Conservation (phyloP, 2,888 invertebrate genomes). For the Microplitis deprimator region DNA sequence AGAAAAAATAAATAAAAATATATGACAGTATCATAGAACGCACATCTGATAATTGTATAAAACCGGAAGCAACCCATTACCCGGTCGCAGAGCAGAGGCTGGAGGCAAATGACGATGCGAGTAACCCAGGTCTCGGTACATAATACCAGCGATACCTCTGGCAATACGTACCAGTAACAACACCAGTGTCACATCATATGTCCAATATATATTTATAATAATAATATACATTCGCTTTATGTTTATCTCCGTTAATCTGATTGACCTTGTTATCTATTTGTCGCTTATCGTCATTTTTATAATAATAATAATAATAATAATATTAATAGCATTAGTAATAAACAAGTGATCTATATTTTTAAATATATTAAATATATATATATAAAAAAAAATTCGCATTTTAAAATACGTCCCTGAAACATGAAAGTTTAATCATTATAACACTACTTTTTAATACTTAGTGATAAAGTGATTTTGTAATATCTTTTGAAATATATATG, state of each 20-base stretch:
- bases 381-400: not conserved
- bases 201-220: not conserved
- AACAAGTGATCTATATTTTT: not conserved
- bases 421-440: not conserved
- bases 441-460: not conserved
- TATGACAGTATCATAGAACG: no score
- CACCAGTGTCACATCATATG: not conserved
- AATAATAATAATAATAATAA: not conserved
- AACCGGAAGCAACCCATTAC: conserved; percentile 63
- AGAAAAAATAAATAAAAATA: no score
- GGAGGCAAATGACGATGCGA: conserved; percentile 56
- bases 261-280: not conserved
- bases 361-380: not conserved
- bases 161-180: conserved; percentile 6
- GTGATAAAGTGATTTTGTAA: not conserved
- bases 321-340: not conserved
- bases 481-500: not conserved
- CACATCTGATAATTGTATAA: conserved; percentile 20
- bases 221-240: not conserved
- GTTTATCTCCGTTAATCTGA: not conserved
- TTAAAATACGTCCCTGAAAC: not conserved
- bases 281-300: not conserved
- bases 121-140: conserved; percentile 57
- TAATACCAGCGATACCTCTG: conserved; percentile 48
- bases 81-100: not conserved